Evolutionary conservation across 2,113 vertebrate genomes (phyloP), one percentile per base, ranked within the genome.

Genomic region (Peromyscus californicus): DNA sequence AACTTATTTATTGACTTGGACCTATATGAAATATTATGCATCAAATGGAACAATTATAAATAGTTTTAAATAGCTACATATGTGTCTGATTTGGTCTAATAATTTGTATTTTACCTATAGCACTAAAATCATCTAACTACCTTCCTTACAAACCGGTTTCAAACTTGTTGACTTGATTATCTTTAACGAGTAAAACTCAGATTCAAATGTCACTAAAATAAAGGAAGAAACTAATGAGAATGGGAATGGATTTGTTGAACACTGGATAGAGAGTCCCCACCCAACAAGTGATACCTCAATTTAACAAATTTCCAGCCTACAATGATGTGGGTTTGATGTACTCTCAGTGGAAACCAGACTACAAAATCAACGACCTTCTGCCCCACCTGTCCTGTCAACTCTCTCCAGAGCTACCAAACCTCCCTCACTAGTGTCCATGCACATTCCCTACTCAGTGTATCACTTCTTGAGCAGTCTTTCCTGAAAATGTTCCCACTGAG

Each of bases 401-500:
- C 1, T 76, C 76, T 51, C n/a, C 42, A 59, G 19, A 36, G 13
- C 91, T 36, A 39, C 87, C 9, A 26, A 92, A 69, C 13, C 59
- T 87, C 54, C 11, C 0, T 26, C 1, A 39, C 36, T n/a, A 3
- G 3, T 39, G 21, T n/a, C 12, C 21, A 24, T n/a, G 21, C 2
- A 31, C 83, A 26, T 3, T 65, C 91, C 17, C 33, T 22, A 26
- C 17, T 90, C 26, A 26, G 16, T 86, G 33, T 51, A 72, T 29
- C 31, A 11, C 3, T 61, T 22, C 29, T 7, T 65, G 22, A 51
- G 9, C 63, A 80, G 0, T 74, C 3, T 15, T 5, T 65, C 29
- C 4, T 42, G 9, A 7, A 63, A n/a, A 63, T n/a, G 21, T 45
- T 65, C 6, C 16, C 45, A 29, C 6, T 57, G 13, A 33, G 15